Conservation (phyloP, 2,888 invertebrate genomes). For the Ormyrus pomaceus region DNA sequence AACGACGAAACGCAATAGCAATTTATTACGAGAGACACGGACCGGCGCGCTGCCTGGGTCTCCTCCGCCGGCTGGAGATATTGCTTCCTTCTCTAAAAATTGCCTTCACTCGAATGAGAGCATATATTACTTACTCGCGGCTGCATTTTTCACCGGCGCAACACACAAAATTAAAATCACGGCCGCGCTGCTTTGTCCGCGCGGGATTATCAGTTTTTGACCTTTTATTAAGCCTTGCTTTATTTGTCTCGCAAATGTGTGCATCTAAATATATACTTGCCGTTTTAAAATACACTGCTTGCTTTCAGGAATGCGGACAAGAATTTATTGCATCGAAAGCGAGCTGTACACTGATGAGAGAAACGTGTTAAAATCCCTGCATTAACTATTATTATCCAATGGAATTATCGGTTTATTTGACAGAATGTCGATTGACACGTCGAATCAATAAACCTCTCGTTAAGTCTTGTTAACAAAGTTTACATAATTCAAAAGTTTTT, state of each 20-base stretch:
- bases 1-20: constrained; percentile 52
- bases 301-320: too few species aligned
- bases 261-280: not conserved
- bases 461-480: too few species aligned
- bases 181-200: not conserved
- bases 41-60: not conserved
- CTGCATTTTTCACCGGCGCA: constrained; percentile 20
- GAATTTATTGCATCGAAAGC: too few species aligned
- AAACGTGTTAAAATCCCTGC: too few species aligned
- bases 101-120: constrained; percentile 13
- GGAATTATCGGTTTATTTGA: too few species aligned
- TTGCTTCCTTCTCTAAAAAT: constrained; percentile 32
- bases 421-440: too few species aligned
- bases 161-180: constrained; percentile 31
- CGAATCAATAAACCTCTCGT: too few species aligned
- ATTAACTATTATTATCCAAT: too few species aligned
- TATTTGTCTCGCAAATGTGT: not conserved
- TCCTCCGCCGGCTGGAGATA: constrained; percentile 19
- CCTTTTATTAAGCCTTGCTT: not conserved
- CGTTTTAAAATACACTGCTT: too few species aligned
- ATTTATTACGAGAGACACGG: constrained; percentile 47
- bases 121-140: constrained; percentile 32
- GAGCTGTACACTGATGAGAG: too few species aligned
- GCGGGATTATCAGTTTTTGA: too few species aligned
- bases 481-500: too few species aligned